These are phyloP conservation scores for Rhyzopertha dominica DNA, from an alignment of 1,140 invertebrate species.

Conservation along the genomic window DNA sequence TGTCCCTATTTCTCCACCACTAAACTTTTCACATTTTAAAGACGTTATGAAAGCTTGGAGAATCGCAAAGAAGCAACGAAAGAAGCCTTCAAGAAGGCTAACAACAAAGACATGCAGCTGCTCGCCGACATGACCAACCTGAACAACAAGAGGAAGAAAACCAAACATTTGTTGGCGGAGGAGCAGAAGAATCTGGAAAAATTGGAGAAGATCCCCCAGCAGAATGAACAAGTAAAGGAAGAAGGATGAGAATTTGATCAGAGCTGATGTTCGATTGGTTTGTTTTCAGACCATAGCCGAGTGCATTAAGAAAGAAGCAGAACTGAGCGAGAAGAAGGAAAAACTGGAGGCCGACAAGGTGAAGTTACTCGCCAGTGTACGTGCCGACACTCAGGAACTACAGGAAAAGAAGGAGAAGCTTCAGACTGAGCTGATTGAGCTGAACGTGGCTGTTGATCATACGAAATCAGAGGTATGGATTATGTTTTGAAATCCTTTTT, in stretches of 20 bases:
- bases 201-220: slow-evolving; percentile 50
- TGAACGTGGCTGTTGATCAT: slow-evolving; percentile 68
- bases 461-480: slow-evolving; percentile 61
- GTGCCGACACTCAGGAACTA: slow-evolving; percentile 55
- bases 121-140: slow-evolving; percentile 58
- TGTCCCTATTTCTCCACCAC: not conserved
- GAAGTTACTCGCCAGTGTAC: slow-evolving; percentile 51
- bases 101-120: slow-evolving; percentile 57
- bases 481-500: too few species aligned
- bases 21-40: slow-evolving; percentile 40
- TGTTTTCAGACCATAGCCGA: slow-evolving; percentile 60
- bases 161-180: slow-evolving; percentile 51
- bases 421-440: slow-evolving; percentile 60
- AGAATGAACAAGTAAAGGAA: slow-evolving; percentile 37
- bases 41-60: slow-evolving; percentile 52
- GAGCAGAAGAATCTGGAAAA: slow-evolving; percentile 61
- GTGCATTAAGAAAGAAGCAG: slow-evolving; percentile 55
- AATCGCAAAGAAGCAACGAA: slow-evolving; percentile 56
- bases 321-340: slow-evolving; percentile 49
- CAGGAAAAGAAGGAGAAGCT: slow-evolving; percentile 62
- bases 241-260: too few species aligned
- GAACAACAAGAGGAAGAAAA: slow-evolving; percentile 63
- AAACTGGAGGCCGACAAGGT: slow-evolving; percentile 57
- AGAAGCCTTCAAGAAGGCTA: slow-evolving; percentile 54
- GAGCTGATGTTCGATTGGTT: too few species aligned